Base-by-base conservation (phyloP, 2,113 vertebrate genomes). In the Orthochromis malagaraziensis region DNA sequence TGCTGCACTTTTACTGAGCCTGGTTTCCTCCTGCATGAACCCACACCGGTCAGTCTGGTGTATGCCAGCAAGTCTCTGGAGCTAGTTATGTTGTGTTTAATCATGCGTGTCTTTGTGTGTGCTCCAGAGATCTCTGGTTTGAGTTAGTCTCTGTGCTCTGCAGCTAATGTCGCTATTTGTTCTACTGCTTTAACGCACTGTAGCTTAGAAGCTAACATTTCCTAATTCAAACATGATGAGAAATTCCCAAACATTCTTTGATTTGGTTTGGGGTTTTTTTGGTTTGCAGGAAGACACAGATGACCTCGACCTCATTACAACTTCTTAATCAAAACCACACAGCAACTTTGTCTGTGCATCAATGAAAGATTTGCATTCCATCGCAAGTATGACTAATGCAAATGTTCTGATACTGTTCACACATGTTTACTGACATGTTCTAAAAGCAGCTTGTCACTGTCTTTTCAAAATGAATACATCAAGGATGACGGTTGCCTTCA, bases 11-110 rank as follows among this genome's bases (percentile, higher is more conserved):
- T 84, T 83, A 13, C 53, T 88, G 53, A 55, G 83, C 70, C 87
- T 80, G 85, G 54, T 89, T 90, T 87, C 84, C 81, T 79, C 83
- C 88, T 53, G 65, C 75, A 79, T 87, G 75, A 91, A 92, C 91
- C 84, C 86, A 88, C 90, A 88, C 87, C 91, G 84, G 81, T 89
- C 81, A 91, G 85, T 75, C 80, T 63, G 40, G 65, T 92, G 77
- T 92, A 87, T 92, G 92, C 92, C 88, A 89, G 91, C 55, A 65
- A 70, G 77, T 87, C 84, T 92, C 86, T 87, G 65, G 91, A 92
- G 86, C 82, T 85, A 86, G 86, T 93, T 92, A 92, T 53, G 84
- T 55, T 87, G 84, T 85, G 84, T 90, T 83, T 83, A 45, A 49
- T 77, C 58, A n/a, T 5, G 26, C 45, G 42, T 79, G 40, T 57